Base-by-base conservation (phyloP, 1,140 invertebrate genomes). In the Anadara kagoshimensis region DNA sequence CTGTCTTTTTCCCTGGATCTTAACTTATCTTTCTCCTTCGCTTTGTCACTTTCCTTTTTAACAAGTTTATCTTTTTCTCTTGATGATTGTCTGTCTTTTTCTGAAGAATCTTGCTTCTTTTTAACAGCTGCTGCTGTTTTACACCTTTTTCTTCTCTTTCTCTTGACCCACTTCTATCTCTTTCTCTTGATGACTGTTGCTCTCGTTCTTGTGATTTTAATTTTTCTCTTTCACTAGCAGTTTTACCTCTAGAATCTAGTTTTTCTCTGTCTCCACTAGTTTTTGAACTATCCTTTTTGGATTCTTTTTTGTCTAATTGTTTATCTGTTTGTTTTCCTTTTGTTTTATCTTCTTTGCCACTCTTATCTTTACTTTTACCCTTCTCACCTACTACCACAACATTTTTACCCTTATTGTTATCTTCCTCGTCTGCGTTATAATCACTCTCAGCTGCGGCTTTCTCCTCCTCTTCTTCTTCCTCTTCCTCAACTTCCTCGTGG, bases 171-270 rank as follows among this genome's bases (percentile, higher is more conserved):
- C 29, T 36, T 36, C 7, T 36, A 36, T 36, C 29, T 7, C 29
- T 36, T 20, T 54, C 49, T 67, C 20, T 43, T 43, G 29, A 36
- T 36, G 2, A 2, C 7, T 36, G 29, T 7, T 7, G 29, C 2
- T 36, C 7, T 36, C 7, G 2, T 36, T 36, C 29, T 2, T 36
- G 2, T 3, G 29, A 36, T 7, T 7, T 36, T 36, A 36, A 36
- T 36, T 36, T 36, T 36, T 36, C 29, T 7, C 26, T 26, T 64
- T 64, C 62, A n/a, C 51, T 64, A 44, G 47, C 29, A 47, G 20
- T 64, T 51, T 67, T 51, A 44, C 43, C 64, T 67, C 56, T 51
- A 54, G 53, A 43, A 22, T 67, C 64, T 14, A 54, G 49, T 56
- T 67, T 24, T 49, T 64, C 44, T 16, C 49, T 47, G 8, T 47